These are phyloP conservation scores for Tachysurus vachellii DNA, from an alignment of 2,113 vertebrate genomes.

Conservation along the genomic window DNA sequence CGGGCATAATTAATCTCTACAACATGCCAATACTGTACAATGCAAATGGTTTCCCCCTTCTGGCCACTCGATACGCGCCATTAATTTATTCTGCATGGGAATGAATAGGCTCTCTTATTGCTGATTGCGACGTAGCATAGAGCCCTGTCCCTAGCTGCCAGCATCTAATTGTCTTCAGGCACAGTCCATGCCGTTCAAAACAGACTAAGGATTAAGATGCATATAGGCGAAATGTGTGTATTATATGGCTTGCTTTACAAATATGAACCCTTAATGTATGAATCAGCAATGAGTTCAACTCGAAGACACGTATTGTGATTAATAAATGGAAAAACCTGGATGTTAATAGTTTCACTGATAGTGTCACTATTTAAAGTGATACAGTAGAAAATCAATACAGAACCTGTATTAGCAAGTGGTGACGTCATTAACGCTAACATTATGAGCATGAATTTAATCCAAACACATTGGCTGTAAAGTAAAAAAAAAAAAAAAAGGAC, in stretches of 20 bases:
- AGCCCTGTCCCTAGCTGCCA: slow-evolving; percentile 24
- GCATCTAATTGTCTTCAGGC: slow-evolving; percentile 45
- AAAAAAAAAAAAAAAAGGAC: background rate
- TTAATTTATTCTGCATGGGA: slow-evolving; percentile 69
- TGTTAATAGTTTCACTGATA: slow-evolving; percentile 47
- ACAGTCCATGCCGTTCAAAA: slow-evolving; percentile 12
- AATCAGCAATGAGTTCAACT: slow-evolving; percentile 36
- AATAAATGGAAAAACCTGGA: slow-evolving; percentile 5
- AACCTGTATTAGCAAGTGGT: background rate
- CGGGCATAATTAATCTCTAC: slow-evolving; percentile 71
- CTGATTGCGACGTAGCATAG: slow-evolving; percentile 61
- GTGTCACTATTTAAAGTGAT: slow-evolving; percentile 11
- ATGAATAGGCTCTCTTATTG: slow-evolving; percentile 66
- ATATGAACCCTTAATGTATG: slow-evolving; percentile 34
- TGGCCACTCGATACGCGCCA: slow-evolving; percentile 67
- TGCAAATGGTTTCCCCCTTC: slow-evolving; percentile 62
- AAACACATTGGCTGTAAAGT: background rate
- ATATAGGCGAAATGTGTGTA: slow-evolving; percentile 30
- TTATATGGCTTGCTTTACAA: slow-evolving; percentile 42
- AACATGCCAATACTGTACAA: slow-evolving; percentile 71
- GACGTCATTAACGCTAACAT: background rate
- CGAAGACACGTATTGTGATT: slow-evolving; percentile 13
- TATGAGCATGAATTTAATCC: background rate
- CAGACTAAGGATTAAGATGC: slow-evolving; percentile 38
- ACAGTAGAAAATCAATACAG: slow-evolving; percentile 1